Percentiles rank a stretch among this genome's conserved stretches.
phyloP scores from a whole-genome alignment of 2,888 invertebrate species.

The Leuctra nigra region DNA sequence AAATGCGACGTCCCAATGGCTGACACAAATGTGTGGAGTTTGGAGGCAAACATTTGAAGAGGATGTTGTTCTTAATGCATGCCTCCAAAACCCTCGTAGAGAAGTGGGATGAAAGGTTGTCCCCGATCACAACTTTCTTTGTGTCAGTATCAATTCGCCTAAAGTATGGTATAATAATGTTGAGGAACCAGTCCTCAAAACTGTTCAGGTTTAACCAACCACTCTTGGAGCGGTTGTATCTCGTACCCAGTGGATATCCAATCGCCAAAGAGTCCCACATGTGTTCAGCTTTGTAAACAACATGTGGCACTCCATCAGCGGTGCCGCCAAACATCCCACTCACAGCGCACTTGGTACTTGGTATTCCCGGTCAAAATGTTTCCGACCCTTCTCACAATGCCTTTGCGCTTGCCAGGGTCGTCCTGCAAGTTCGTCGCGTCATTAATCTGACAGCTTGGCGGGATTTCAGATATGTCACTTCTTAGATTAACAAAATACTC shows the following conservation, averaged over 20 bases:
- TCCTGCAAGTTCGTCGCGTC: conserved; percentile 37
- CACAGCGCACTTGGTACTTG: neutral
- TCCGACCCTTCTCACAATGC: conserved; percentile 23
- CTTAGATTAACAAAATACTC: conserved; percentile 10
- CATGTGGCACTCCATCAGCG: conserved; percentile 36
- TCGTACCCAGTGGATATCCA: conserved; percentile 32
- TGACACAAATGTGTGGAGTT: conserved; percentile 35
- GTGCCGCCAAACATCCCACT: conserved; percentile 36
- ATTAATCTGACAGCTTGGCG: conserved; percentile 31
- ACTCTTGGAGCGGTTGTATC: conserved; percentile 32
- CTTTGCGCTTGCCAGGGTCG: conserved; percentile 35
- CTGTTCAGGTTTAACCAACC: conserved; percentile 34
- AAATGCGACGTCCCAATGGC: conserved; percentile 34
- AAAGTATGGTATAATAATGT: conserved; percentile 4
- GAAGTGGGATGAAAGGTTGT: conserved; percentile 34
- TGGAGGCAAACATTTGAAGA: conserved; percentile 36
- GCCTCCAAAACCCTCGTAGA: conserved; percentile 30
- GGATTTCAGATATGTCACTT: neutral
- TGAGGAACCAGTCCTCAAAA: conserved; percentile 23
- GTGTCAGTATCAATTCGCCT: neutral
- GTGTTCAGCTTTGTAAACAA: conserved; percentile 35
- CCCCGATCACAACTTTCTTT: conserved; percentile 34
- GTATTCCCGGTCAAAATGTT: neutral
- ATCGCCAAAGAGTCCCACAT: conserved; percentile 34
- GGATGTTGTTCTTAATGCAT: conserved; percentile 36